Evolutionary conservation across 1,140 invertebrate species (phyloP).

Genomic region (Meloidogyne hapla): DNA sequence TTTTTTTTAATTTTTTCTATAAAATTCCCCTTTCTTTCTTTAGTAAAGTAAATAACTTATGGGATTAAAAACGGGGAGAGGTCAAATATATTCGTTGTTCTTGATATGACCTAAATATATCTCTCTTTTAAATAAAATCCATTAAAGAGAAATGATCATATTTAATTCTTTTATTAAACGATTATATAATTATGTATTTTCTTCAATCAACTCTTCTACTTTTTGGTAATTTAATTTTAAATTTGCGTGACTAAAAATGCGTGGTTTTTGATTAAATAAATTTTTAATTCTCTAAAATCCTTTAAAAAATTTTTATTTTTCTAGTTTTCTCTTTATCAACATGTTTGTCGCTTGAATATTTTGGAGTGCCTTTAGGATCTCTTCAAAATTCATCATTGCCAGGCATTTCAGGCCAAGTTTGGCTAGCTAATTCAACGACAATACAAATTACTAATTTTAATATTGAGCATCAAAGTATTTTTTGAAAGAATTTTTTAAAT

Average conservation of each 20-base stretch:
- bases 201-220: not conserved
- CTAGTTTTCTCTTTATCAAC: not conserved
- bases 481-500: not conserved
- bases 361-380: conserved; percentile 20
- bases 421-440: conserved; percentile 27
- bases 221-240: not conserved
- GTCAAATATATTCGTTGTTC: no score
- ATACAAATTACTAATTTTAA: conserved; percentile 32
- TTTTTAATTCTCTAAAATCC: not conserved
- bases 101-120: conserved; percentile 4
- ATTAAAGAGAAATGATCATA: not conserved
- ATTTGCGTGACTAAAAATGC: not conserved
- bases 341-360: conserved; percentile 19
- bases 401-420: conserved; percentile 31
- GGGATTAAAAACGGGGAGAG: no score
- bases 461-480: conserved; percentile 30
- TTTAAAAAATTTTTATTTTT: not conserved
- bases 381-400: conserved; percentile 13
- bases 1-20: no score
- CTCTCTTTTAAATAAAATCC: not conserved
- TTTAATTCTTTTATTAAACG: not conserved
- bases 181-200: no score
- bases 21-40: no score
- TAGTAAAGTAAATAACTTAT: no score
- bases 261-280: not conserved